Conservation (phyloP, 2,888 invertebrate genomes). For the Patella caerulea region DNA sequence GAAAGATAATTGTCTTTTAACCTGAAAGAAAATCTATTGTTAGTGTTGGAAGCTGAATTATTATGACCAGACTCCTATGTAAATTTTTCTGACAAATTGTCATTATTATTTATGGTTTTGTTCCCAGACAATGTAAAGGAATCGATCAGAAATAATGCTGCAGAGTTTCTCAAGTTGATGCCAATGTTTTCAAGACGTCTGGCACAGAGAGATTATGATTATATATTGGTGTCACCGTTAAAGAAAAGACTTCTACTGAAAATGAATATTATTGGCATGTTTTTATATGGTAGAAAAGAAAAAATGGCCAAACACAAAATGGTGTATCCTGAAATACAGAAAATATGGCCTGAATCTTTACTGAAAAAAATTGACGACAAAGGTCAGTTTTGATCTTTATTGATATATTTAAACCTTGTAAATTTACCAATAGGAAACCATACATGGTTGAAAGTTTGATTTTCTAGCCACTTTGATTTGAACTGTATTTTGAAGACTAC, state of each 20-base stretch:
- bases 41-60: too few relatives aligned
- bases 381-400: too few relatives aligned
- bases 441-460: too few relatives aligned
- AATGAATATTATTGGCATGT: conserved; percentile 65
- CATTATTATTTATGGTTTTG: background rate
- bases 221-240: conserved; percentile 59
- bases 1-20: too few relatives aligned
- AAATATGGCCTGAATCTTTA: conserved; percentile 49
- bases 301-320: conserved; percentile 54
- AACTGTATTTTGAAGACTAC: too few relatives aligned
- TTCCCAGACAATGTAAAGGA: conserved; percentile 63
- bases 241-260: conserved; percentile 64
- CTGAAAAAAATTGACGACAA: too few relatives aligned
- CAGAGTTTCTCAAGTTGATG: conserved; percentile 60
- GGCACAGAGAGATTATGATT: conserved; percentile 67
- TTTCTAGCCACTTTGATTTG: too few relatives aligned
- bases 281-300: conserved; percentile 59
- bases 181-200: conserved; percentile 63
- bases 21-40: too few relatives aligned
- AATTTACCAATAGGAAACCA: too few relatives aligned
- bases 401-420: too few relatives aligned
- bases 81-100: background rate
- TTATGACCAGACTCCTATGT: background rate
- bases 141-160: conserved; percentile 59
- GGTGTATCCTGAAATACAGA: conserved; percentile 45